A percentile compares a stretch with the other conserved stretches of the same genome.
Evolutionary conservation across 37 sponge, comb jelly and placozoan genomes (phyloP).

Genomic region (Geodia barretti): DNA sequence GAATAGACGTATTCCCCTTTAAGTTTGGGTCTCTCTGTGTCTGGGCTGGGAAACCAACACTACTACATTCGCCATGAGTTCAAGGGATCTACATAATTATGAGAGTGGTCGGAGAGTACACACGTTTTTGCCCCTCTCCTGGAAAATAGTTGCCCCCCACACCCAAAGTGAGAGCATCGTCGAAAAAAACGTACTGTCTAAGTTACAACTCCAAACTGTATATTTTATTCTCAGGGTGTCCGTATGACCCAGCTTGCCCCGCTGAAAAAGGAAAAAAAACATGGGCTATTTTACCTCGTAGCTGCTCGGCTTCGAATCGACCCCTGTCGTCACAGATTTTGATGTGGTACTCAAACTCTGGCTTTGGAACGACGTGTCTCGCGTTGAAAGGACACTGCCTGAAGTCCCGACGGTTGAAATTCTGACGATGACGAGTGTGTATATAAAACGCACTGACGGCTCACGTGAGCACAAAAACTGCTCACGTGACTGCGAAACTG

Average conservation of each 20-base stretch:
- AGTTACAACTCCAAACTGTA: not conserved
- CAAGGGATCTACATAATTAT: no score
- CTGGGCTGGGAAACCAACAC: not conserved
- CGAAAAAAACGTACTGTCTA: no score
- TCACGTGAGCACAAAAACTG: not conserved
- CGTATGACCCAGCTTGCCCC: not conserved
- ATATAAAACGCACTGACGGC: no score
- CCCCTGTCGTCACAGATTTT: constrained; percentile 40
- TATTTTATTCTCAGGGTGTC: not conserved
- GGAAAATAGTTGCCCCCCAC: no score
- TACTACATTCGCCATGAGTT: no score
- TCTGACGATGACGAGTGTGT: no score
- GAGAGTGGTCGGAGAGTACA: no score
- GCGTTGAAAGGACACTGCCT: constrained; percentile 72
- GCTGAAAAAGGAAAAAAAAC: not conserved
- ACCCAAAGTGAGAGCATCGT: no score
- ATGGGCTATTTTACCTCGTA: not conserved
- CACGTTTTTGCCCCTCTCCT: no score
- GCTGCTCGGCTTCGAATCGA: not conserved
- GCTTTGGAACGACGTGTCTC: constrained; percentile 58
- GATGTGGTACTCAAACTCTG: constrained; percentile 52
- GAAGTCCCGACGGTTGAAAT: constrained; percentile 23
- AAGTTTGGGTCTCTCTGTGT: constrained; percentile 1
- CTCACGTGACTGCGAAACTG: not conserved
- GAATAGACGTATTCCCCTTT: constrained; percentile 34